These are phyloP conservation scores for Calephelis nemesis DNA, from an alignment of 1,140 invertebrate genomes.

Conservation along the genomic window DNA sequence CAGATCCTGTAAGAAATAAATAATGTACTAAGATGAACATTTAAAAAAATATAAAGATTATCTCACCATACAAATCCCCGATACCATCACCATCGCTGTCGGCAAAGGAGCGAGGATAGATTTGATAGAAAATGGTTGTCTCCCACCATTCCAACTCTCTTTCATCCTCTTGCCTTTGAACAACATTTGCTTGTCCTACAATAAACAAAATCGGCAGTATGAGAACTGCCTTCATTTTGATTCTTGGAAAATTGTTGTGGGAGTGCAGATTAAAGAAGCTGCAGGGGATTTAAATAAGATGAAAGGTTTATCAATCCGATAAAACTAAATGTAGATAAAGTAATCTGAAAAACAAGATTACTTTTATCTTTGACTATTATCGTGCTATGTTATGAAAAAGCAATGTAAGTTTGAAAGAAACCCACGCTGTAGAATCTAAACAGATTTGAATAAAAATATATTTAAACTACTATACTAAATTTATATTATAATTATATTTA, in stretches of 20 bases:
- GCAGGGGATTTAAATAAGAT: not conserved
- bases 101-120: slow-evolving; percentile 87
- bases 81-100: slow-evolving; percentile 87
- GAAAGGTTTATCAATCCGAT: too few species aligned
- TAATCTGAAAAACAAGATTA: too few species aligned
- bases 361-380: too few species aligned
- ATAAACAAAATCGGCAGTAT: slow-evolving; percentile 44
- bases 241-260: not conserved
- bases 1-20: too few species aligned
- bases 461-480: too few species aligned
- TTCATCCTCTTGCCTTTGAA: slow-evolving; percentile 37
- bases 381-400: too few species aligned
- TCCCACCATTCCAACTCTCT: slow-evolving; percentile 85
- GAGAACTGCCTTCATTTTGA: slow-evolving; percentile 41
- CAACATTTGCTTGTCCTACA: slow-evolving; percentile 37
- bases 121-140: slow-evolving; percentile 87
- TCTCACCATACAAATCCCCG: slow-evolving; percentile 86
- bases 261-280: not conserved
- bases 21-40: slow-evolving; percentile 7
- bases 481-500: too few species aligned
- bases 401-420: too few species aligned
- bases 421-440: too few species aligned
- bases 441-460: too few species aligned
- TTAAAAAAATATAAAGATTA: not conserved
- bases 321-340: too few species aligned